Evolutionary conservation across 2,888 invertebrate species (phyloP).

Genomic region (Linyphia triangularis): DNA sequence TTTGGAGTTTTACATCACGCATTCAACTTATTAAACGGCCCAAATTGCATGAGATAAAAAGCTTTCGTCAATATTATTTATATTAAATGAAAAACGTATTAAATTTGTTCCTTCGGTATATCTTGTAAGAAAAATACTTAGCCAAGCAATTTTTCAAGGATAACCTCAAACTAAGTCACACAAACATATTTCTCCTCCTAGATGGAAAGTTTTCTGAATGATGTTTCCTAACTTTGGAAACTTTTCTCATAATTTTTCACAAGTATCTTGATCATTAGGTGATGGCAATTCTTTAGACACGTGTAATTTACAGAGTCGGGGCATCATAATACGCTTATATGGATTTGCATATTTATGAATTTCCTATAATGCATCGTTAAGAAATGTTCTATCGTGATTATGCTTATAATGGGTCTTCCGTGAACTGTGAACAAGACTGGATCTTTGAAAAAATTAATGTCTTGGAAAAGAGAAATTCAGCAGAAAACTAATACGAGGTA

Average conservation of each 20-base stretch:
- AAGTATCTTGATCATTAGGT: conserved; percentile 31
- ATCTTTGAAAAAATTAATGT: neutral
- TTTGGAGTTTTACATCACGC: too few relatives aligned
- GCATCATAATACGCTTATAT: conserved; percentile 15
- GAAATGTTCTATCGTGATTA: neutral
- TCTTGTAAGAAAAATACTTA: neutral
- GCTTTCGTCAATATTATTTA: too few relatives aligned
- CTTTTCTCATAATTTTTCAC: conserved; percentile 18
- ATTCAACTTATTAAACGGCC: too few relatives aligned
- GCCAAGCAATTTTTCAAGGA: neutral
- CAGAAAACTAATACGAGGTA: too few relatives aligned
- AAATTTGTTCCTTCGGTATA: too few relatives aligned
- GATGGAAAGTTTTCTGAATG: neutral
- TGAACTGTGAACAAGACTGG: neutral
- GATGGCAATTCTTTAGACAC: neutral
- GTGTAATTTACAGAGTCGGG: conserved; percentile 21
- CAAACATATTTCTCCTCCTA: neutral
- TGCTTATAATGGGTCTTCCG: conserved; percentile 23
- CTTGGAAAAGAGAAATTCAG: neutral
- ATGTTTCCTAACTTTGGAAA: conserved; percentile 24
- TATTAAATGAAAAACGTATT: too few relatives aligned
- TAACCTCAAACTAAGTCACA: neutral
- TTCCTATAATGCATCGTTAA: conserved; percentile 4
- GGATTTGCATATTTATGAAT: conserved; percentile 47
- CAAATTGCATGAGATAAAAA: too few relatives aligned